Conservation (phyloP, 2,113 vertebrate genomes). For the Paradoxurus hermaphroditus region DNA sequence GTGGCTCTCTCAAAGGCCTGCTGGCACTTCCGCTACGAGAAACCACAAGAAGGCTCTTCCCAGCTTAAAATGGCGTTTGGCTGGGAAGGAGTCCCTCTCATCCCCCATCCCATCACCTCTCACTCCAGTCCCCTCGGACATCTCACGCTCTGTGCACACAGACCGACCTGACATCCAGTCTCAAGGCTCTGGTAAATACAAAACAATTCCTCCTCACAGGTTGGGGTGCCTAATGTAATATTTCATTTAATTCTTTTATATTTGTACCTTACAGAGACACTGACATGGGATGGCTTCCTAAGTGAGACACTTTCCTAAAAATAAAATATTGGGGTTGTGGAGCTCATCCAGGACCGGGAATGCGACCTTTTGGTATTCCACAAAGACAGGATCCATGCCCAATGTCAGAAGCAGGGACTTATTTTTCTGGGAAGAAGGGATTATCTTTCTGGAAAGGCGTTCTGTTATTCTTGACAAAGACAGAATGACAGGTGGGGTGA, state of each 20-base stretch:
- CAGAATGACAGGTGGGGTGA: neutral
- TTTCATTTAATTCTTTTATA: constrained; percentile 39
- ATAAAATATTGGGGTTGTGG: neutral
- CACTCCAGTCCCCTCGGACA: neutral
- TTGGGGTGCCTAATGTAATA: neutral
- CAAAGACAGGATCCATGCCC: neutral
- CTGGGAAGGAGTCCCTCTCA: neutral
- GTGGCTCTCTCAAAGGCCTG: neutral
- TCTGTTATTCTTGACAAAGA: constrained; percentile 34
- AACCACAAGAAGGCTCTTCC: neutral
- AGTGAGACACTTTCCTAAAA: constrained; percentile 29
- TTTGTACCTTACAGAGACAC: neutral
- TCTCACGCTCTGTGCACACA: neutral
- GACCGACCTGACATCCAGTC: neutral
- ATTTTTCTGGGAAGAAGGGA: neutral
- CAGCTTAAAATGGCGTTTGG: neutral
- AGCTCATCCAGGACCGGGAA: neutral
- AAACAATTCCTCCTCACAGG: neutral
- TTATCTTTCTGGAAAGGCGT: constrained; percentile 14
- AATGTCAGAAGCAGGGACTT: neutral
- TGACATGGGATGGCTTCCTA: neutral
- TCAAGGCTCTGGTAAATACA: neutral
- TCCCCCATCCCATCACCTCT: neutral
- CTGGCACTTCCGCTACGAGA: neutral
- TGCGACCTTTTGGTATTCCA: neutral